A percentile compares a stretch with the other conserved stretches of the same genome.
These are phyloP conservation scores for Lordiphosa mommai DNA, from an alignment of 1,140 invertebrate species.

Conservation along the genomic window DNA sequence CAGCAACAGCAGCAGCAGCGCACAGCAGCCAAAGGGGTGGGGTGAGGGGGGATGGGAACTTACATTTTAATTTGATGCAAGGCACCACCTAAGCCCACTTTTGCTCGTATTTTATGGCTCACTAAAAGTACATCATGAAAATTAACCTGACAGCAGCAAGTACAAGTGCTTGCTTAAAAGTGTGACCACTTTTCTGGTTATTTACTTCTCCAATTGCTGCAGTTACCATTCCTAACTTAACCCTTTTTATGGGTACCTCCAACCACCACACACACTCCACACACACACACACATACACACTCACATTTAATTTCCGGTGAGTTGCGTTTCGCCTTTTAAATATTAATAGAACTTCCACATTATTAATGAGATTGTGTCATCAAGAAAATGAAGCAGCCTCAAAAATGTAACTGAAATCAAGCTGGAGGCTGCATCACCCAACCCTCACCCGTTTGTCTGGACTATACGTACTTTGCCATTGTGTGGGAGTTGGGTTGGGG, in stretches of 20 bases:
- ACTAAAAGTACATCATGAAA: conserved; percentile 71
- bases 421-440: not conserved
- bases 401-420: conserved; percentile 3
- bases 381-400: conserved; percentile 67
- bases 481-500: not conserved
- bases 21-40: not conserved
- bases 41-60: conserved; percentile 9
- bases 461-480: conserved; percentile 43
- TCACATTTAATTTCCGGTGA: conserved; percentile 68
- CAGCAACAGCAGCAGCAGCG: conserved; percentile 4
- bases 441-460: conserved; percentile 5
- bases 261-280: not conserved
- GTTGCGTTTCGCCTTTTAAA: conserved; percentile 56
- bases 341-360: conserved; percentile 66
- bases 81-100: conserved; percentile 27
- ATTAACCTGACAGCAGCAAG: conserved; percentile 56
- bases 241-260: not conserved
- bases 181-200: not conserved
- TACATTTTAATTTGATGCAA: conserved; percentile 73
- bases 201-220: too few species aligned
- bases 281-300: conserved; percentile 9
- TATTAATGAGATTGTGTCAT: conserved; percentile 74
- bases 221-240: too few species aligned
- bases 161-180: not conserved
- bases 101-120: conserved; percentile 58